Conservation (phyloP, 1,140 invertebrate genomes). For the Macrocentrus cingulum region DNA sequence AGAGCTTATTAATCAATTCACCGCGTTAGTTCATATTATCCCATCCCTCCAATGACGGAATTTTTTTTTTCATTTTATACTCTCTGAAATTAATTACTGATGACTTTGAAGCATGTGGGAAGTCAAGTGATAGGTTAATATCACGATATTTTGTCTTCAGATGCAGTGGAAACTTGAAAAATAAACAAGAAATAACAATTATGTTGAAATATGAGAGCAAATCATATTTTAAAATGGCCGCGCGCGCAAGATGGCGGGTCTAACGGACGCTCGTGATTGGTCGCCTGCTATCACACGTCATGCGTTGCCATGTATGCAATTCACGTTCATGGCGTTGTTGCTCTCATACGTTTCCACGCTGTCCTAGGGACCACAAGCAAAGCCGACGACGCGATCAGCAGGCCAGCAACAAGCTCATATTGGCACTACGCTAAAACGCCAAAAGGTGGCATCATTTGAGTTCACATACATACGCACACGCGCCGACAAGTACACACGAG, state of each 20-base stretch:
- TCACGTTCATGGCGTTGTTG: too few relatives aligned
- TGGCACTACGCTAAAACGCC: not conserved
- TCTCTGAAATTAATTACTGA: too few relatives aligned
- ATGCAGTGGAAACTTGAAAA: too few relatives aligned
- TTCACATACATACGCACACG: slow-evolving; percentile 5
- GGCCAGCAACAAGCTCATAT: slow-evolving; percentile 4
- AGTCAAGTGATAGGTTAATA: too few relatives aligned
- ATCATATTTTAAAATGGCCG: not conserved
- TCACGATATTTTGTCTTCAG: too few relatives aligned
- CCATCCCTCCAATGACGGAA: too few relatives aligned
- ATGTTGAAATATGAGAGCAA: not conserved
- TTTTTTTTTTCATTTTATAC: not conserved
- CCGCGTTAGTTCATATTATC: too few relatives aligned
- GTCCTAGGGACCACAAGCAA: slow-evolving; percentile 31
- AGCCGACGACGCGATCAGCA: slow-evolving; percentile 28
- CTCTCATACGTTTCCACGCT: slow-evolving; percentile 23
- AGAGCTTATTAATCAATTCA: too few relatives aligned
- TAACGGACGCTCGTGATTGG: too few relatives aligned
- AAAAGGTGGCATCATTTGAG: too few relatives aligned
- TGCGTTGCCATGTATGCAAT: not conserved
- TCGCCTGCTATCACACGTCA: not conserved
- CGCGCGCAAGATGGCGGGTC: not conserved
- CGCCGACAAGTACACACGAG: slow-evolving; percentile 2
- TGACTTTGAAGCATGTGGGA: too few relatives aligned
- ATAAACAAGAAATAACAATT: too few relatives aligned